Evolutionary conservation across 2,888 invertebrate species (phyloP).

Genomic region (Tachystola acroxantha): DNA sequence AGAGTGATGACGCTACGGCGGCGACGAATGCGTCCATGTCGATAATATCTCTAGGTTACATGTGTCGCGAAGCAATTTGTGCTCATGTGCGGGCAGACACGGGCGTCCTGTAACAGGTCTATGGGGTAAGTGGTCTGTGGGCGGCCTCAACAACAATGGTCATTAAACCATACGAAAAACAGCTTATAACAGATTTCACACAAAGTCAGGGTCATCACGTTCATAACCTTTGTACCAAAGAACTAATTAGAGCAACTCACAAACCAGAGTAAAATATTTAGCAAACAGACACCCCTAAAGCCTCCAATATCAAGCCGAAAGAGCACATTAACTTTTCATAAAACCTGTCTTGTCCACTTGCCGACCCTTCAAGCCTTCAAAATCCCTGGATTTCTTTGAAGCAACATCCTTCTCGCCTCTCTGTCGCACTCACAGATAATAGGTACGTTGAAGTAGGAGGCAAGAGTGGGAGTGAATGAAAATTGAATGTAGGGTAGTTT

Average conservation of each 20-base stretch:
- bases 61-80: too few relatives aligned
- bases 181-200: too few relatives aligned
- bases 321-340: conserved; percentile 44
- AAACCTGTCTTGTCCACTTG: conserved; percentile 45
- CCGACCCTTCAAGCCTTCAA: conserved; percentile 26
- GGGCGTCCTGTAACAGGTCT: too few relatives aligned
- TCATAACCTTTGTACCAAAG: too few relatives aligned
- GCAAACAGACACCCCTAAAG: conserved; percentile 16
- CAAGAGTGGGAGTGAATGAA: conserved; percentile 34
- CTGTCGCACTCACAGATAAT: conserved; percentile 15
- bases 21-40: too few relatives aligned
- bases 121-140: too few relatives aligned
- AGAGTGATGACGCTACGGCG: too few relatives aligned
- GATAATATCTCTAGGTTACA: too few relatives aligned
- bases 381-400: conserved; percentile 46
- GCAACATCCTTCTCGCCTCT: conserved; percentile 28
- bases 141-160: too few relatives aligned
- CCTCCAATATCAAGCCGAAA: conserved; percentile 29
- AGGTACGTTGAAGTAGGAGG: conserved; percentile 17
- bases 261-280: background rate
- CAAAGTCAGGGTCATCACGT: too few relatives aligned
- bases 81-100: too few relatives aligned
- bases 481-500: conserved; percentile 50
- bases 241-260: background rate
- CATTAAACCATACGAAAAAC: too few relatives aligned